Percentiles rank a stretch among this genome's conserved stretches.
These are phyloP conservation scores for Bradypus variegatus DNA, from an alignment of 2,797 vertebrate species.

Conservation along the genomic window DNA sequence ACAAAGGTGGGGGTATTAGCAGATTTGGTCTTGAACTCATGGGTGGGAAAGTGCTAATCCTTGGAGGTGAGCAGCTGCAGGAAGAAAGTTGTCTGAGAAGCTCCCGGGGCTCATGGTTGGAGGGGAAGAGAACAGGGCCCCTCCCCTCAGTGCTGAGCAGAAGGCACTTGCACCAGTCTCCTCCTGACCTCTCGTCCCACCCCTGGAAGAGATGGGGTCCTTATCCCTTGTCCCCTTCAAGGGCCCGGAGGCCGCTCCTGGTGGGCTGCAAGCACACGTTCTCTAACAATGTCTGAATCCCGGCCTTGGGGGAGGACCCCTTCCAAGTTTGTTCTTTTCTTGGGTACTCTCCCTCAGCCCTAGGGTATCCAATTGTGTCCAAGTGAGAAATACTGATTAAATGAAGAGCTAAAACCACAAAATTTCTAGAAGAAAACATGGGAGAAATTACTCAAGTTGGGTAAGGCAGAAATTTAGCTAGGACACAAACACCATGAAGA, in stretches of 20 bases:
- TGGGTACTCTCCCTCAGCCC: too few species aligned
- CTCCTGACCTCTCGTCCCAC: not conserved
- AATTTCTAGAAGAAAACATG: not conserved
- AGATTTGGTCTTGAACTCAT: slow-evolving; percentile 51
- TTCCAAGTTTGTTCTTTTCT: too few species aligned
- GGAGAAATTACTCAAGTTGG: not conserved
- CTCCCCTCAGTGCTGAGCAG: slow-evolving; percentile 42
- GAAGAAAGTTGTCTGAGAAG: not conserved
- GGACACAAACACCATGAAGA: not conserved
- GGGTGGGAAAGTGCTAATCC: not conserved
- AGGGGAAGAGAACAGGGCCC: too few species aligned
- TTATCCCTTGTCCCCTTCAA: slow-evolving; percentile 53
- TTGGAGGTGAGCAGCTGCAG: not conserved
- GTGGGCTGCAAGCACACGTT: too few species aligned
- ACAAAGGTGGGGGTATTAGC: not conserved
- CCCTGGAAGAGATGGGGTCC: too few species aligned
- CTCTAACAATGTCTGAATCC: too few species aligned
- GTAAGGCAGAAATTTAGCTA: not conserved
- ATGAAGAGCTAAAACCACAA: not conserved
- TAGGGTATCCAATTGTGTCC: too few species aligned
- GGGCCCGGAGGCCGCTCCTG: slow-evolving; percentile 64
- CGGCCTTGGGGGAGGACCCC: too few species aligned
- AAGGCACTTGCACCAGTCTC: slow-evolving; percentile 58
- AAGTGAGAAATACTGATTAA: not conserved
- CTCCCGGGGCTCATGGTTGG: too few species aligned